phyloP scores from a whole-genome alignment of 2,888 invertebrate species.

The Melieria crassipennis region DNA sequence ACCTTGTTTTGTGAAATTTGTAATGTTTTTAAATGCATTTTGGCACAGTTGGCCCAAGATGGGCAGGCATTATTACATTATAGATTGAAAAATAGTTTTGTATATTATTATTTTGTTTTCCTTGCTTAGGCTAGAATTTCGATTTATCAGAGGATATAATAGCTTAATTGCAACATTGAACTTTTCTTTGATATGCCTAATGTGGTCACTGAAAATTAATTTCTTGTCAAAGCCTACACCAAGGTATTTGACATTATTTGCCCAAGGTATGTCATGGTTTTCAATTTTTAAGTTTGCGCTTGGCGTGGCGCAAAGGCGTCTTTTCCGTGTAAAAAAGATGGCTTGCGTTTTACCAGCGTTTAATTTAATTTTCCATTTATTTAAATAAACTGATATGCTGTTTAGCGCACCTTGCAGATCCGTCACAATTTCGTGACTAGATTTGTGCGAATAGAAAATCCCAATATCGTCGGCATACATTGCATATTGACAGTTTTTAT shows the following conservation, averaged over 20 bases:
- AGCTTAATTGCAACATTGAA: too few species aligned
- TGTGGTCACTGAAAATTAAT: constrained; percentile 4
- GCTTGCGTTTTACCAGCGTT: constrained; percentile 21
- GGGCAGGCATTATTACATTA: too few species aligned
- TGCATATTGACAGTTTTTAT: background rate
- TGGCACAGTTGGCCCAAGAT: too few species aligned
- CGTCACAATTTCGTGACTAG: constrained; percentile 11
- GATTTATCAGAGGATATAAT: too few species aligned
- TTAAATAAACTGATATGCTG: constrained; percentile 10
- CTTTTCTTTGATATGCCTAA: background rate
- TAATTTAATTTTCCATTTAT: constrained; percentile 13
- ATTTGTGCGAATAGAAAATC: constrained; percentile 5
- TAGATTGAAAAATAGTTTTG: too few species aligned
- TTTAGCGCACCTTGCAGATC: constrained; percentile 10
- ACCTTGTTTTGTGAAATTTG: too few species aligned
- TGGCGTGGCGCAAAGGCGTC: constrained; percentile 8
- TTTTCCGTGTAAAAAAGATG: constrained; percentile 19
- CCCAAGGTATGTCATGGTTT: background rate
- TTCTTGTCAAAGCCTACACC: constrained; percentile 13
- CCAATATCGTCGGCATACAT: constrained; percentile 23
- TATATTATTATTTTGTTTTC: too few species aligned
- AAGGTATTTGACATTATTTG: constrained; percentile 3
- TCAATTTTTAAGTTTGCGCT: constrained; percentile 7
- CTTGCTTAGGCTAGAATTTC: too few species aligned
- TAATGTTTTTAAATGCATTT: too few species aligned